Base-by-base conservation (phyloP, 1,140 invertebrate species). In the Hermetia illucens region DNA sequence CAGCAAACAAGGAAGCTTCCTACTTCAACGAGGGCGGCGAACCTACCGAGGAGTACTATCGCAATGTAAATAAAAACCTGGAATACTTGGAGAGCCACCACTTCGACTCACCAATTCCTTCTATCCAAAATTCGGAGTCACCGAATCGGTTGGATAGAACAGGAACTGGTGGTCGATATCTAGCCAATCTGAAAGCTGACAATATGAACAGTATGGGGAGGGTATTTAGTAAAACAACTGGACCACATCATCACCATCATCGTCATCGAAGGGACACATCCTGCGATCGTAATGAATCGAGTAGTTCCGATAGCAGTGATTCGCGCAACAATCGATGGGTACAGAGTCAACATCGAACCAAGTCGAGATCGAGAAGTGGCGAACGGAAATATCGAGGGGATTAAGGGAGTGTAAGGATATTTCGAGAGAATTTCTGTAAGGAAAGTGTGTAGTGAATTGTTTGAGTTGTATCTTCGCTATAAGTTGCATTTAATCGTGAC, bases 61-160 rank as follows among this genome's bases (percentile, higher is more conserved):
- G 39, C 5, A 40, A 40, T 20, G 25, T 39, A 13, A 41, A 41
- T 36, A 41, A n/a, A n/a, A n/a, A n/a, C n/a, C n/a, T 41, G 39
- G 39, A 41, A 41, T 41, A 36, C 19, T 36, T 41, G 13, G 33
- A 41, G n/a, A 18, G 36, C 12, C 33, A 41, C 5, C 25, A 41
- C 21, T 36, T 36, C 13, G 39, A 41, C 31, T 25, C 22, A 13
- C 15, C 38, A 5, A 33, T 32, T 24, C 39, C 39, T 15, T 19
- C 8, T 21, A 27, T 16, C 17, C 13, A 9, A 5, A 34, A 39
- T 34, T 17, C 30, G 5, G 27, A 34, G 17, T 17, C 25, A 13
- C 18, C 20, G 18, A n/a, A n/a, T n/a, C 21, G 21, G 8, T 13
- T 39, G 3, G 17, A 12, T 16, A 25, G 15, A 3, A 15, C 20